Base-by-base conservation (phyloP, 2,113 vertebrate genomes). In the Mola mola region DNA sequence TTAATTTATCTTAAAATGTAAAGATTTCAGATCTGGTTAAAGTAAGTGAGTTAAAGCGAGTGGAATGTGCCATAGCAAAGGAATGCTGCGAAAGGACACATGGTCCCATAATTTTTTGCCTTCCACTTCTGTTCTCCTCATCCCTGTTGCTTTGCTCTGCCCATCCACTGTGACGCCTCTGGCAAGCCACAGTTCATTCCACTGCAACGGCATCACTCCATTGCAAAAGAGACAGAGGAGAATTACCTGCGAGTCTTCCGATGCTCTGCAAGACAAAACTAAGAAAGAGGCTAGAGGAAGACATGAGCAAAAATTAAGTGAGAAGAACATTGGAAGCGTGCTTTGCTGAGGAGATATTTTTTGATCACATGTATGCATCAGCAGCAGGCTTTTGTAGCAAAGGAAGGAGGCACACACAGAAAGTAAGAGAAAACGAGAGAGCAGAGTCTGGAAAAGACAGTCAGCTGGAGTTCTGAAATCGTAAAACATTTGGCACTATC, bases 401-500 rank as follows among this genome's bases (percentile, higher is more conserved):
- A 55, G 41, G 42, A 42, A 34, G 24, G 44, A 58, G 57, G 22
- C 58, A 76, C 34, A 50, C 43, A 49, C 31, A 65, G 67, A 77
- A 49, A 44, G 73, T 72, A 71, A 59, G 40, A 37, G 24, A 12
- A 43, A 50, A 58, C 50, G 76, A 73, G 68, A 55, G 66, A 47
- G 65, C 10, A 11, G 34, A 53, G 72, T 82, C 78, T 88, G 85
- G 82, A 90, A 90, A 88, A 89, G 82, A 86, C 66, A 75, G 82
- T 19, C 69, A 58, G 58, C 75, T 81, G 20, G 51, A 83, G 69
- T 46, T 82, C 64, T 81, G 66, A 67, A 75, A 72, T 83, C 72
- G 78, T 74, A 86, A 87, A 90, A 81, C 78, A 81, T 81, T 88
- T 90, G 88, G 88, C 83, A 73, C 62, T 73, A 70, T 81, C 65